Evolutionary conservation across 2,113 vertebrate species (phyloP), one percentile per base, ranked within the genome.

Genomic region (Lepus timidus): DNA sequence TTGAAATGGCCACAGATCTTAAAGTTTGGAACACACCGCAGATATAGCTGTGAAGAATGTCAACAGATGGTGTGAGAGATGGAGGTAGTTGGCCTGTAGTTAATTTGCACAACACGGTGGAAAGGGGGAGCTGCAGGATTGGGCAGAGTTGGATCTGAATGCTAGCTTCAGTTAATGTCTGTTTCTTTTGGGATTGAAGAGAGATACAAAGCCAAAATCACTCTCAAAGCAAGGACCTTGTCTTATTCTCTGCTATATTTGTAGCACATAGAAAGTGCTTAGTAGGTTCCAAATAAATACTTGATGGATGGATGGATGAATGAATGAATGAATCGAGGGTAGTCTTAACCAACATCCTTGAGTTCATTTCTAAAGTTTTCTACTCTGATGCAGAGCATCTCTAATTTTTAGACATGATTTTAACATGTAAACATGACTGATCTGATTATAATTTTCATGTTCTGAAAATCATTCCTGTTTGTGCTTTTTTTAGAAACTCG

Each of bases 1-100:
- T 85, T 88, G 55, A 95, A 78, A 31, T 85, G 52, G 55, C 51
- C 62, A 55, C 33, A 82, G 55, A 88, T n/a, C 27, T 64, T 85
- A 44, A 93, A 44, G 52, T 92, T 75, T 36, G 82, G 27, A 73
- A 87, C 25, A 64, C 71, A 73, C 22, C 6, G 74, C 55, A 87
- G 86, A 90, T 87, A 76, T 17, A 85, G 62, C 78, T 70, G 68
- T 13, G 22, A 36, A 80, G 4, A 31, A 10, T 27, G 9, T 51
- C 58, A 70, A 19, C 19, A 39, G 16, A 68, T 70, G 75, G n/a
- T 31, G 6, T 27, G 27, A 36, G 51, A 88, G 67, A 12, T 70
- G 16, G 19, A 29, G 64, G 61, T 49, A 67, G 29, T 52, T 79
- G 67, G 29, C 17, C 64, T 62, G 87, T 81, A n/a, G 22, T 75